phyloP scores from a whole-genome alignment of 2,888 invertebrate species.

The Desoria tigrina region DNA sequence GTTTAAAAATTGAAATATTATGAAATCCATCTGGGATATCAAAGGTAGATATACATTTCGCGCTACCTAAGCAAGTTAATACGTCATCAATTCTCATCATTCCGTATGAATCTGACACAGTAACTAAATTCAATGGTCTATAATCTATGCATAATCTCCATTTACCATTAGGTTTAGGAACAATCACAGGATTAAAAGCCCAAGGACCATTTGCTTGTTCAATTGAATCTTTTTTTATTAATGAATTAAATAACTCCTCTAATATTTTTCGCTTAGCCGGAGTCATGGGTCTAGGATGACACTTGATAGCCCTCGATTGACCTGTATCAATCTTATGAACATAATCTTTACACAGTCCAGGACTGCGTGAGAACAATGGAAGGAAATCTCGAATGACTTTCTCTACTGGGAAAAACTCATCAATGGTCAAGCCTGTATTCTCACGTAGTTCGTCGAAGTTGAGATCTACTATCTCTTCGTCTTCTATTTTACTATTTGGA shows the following conservation, averaged over 20 bases:
- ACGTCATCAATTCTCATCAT: background rate
- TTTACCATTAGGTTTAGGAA: background rate
- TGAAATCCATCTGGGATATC: constrained; percentile 6
- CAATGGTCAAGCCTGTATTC: background rate
- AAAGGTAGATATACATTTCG: constrained; percentile 1
- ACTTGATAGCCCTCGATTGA: background rate
- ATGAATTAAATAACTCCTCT: background rate
- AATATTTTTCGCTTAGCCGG: background rate
- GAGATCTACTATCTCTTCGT: no score
- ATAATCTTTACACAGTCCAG: background rate
- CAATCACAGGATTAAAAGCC: background rate
- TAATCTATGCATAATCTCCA: background rate
- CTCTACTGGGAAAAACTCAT: no score
- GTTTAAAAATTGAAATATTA: background rate
- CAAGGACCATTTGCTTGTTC: background rate
- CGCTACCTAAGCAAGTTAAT: background rate
- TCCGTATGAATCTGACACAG: background rate
- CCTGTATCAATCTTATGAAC: background rate
- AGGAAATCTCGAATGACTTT: no score
- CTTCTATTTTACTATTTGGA: no score
- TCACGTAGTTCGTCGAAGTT: background rate
- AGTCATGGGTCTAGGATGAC: background rate
- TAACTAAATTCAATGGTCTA: background rate
- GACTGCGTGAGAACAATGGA: background rate
- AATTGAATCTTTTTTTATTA: background rate